Evolutionary conservation across 2,888 invertebrate species (phyloP), one percentile per base, ranked within the genome.

Genomic region (Esperia sulphurella): DNA sequence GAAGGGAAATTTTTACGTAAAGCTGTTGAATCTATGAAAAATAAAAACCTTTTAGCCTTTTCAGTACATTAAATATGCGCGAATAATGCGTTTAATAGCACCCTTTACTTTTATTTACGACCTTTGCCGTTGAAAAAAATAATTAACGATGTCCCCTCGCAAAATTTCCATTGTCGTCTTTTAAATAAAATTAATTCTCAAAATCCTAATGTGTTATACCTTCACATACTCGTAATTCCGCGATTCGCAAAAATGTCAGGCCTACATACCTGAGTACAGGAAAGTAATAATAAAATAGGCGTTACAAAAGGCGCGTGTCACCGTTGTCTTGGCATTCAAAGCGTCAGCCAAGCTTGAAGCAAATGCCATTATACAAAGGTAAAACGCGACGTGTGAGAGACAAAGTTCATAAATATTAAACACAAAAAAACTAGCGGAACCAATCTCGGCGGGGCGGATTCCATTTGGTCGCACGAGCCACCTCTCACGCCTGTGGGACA

Each of bases 41-140:
- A 79, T 41, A 72, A 72, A 83, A 81, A 75, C 77, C 81, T 76
- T 85, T 84, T 79, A 82, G 72, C 79, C 75, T 81, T 86, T 84
- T 80, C 82, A 83, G 85, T 84, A 85, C 82, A 88, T 87, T 86
- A 86, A 88, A 86, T 80, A 85, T 86, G 79, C 82, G 83, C 74
- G 80, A 84, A 83, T 86, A 86, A 86, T 86, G 83, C 84, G 83
- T 84, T 87, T 88, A 87, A 88, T 86, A 83, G 85, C 84, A 83
- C 86, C 87, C 83, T 85, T 87, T 82, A 85, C 80, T 71, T 78
- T 83, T 84, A 87, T 87, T 87, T 86, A 88, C 70, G 82, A 75
- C 75, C 77, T 70, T 58, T 71, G 65, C 68, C 71, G 71, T 80
- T 71, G 68, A 78, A 83, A 86, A 77, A 85, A 83, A 83, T 76